Evolutionary conservation across 2,113 vertebrate genomes (phyloP), one percentile per base, ranked within the genome.

Genomic region (Hydropotes inermis): DNA sequence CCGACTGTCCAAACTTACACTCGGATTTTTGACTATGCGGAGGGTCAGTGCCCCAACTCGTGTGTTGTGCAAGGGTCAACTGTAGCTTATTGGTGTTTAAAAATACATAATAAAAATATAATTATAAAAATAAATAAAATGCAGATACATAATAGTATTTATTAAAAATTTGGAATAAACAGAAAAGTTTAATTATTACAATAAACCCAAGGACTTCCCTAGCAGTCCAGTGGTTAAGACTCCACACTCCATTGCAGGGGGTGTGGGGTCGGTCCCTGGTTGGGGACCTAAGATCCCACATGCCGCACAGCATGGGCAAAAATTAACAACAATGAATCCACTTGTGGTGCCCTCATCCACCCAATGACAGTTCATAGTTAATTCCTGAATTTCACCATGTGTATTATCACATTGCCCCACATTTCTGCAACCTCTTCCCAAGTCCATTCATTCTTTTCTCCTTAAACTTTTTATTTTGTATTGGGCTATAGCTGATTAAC

Each of bases 321-420:
- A 17, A 28, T n/a, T 9, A 14, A 43, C 14, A 28, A 15, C 13
- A 19, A 30, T 19, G 43, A 57, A 11, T 1, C 61, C 1, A 6
- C 43, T 54, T 2, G 0, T 1, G 33, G 13, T 6, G 14, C 43
- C 39, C 36, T 43, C 7, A 4, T 7, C 50, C 2, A 6, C 6
- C 45, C 6, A 6, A 70, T 21, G 52, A 17, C n/a, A 13, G 33
- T 36, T 54, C 28, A 9, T 5, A 3, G 13, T 21, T 36, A 45
- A 33, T 36, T 12, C 5, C 76, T 12, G 45, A 33, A 33, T 33
- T 30, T 47, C 25, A 13, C 43, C 2, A 0, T 11, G 33, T 45
- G 1, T 74, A 21, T 30, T 27, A 21, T 27, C 45, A 55, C 30
- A 2, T 47, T 0, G 8, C 39, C 45, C 39, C 47, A 17, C 21